phyloP scores from a whole-genome alignment of 2,888 invertebrate species.

The Maniola hyperantus region DNA sequence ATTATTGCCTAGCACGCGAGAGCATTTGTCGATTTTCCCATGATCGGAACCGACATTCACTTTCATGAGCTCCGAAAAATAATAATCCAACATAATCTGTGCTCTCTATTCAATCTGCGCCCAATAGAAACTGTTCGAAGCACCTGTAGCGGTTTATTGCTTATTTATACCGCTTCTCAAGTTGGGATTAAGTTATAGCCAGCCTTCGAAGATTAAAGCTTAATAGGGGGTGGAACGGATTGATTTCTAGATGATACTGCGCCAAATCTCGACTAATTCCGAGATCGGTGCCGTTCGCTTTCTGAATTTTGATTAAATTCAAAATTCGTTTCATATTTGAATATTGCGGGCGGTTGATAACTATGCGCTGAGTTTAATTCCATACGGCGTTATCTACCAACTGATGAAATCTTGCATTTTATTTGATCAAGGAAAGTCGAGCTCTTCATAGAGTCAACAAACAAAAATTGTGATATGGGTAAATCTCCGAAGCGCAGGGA shows the following conservation, averaged over 20 bases:
- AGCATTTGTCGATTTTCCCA: slow-evolving; percentile 70
- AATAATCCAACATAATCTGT: slow-evolving; percentile 57
- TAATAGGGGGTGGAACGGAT: slow-evolving; percentile 76
- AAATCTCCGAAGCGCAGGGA: slow-evolving; percentile 20
- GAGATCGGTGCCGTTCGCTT: slow-evolving; percentile 50
- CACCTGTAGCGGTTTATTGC: slow-evolving; percentile 80
- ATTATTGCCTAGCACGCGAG: slow-evolving; percentile 74
- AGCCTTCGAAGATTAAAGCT: slow-evolving; percentile 79
- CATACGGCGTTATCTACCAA: slow-evolving; percentile 5
- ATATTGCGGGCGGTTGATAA: slow-evolving; percentile 12
- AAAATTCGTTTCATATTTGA: slow-evolving; percentile 35
- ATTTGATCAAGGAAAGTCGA: not conserved
- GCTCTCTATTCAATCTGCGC: slow-evolving; percentile 58
- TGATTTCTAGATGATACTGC: slow-evolving; percentile 75
- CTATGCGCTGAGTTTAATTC: slow-evolving; percentile 1
- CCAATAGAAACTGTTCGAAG: slow-evolving; percentile 62
- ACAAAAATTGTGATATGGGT: slow-evolving; percentile 21
- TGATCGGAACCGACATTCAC: slow-evolving; percentile 50
- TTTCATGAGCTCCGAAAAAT: slow-evolving; percentile 40
- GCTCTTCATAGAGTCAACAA: not conserved
- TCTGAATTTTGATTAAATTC: slow-evolving; percentile 52
- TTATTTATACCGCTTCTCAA: slow-evolving; percentile 79
- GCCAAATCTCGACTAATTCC: slow-evolving; percentile 64
- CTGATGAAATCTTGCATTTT: slow-evolving; percentile 7
- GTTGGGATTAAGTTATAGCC: slow-evolving; percentile 80